Evolutionary conservation across 2,113 vertebrate genomes (phyloP), one percentile per base, ranked within the genome.

Genomic region (Corythornis madagascariensis): DNA sequence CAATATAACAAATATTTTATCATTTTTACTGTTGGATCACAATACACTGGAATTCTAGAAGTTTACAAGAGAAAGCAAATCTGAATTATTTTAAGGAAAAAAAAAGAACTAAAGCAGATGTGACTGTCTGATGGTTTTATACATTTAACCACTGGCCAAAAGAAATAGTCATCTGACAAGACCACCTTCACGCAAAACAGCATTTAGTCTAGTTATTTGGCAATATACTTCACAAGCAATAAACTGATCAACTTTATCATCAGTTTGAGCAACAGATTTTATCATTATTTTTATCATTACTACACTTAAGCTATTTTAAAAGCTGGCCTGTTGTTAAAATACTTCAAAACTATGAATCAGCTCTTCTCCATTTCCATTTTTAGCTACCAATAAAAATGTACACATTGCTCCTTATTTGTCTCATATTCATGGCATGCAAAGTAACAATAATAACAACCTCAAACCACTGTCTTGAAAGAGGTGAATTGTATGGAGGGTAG

Each of bases 41-140:
- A 43, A 66, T 35, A 80, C 16, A 77, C 5, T 57, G 40, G 20
- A 78, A 83, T 84, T 93, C 52, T 13, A 82, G 47, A 93, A 31
- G 40, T 90, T 92, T 83, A 94, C 29, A 82, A 76, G 33, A 88
- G 5, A 77, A 83, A 76, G 52, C 88, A 92, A 88, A 75, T 57
- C 7, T 80, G 40, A 85, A 75, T 75, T 84, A 72, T 77, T 92
- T 94, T 93, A 75, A 91, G 59, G 60, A 66, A 83, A 95, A 86
- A 95, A 86, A 71, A 77, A 89, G 57, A 84, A 86, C 53, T 69
- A 73, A 90, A 90, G 75, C 60, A 94, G 86, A 90, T 89, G 86
- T 83, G 80, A 43, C 8, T 56, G 57, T 70, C 47, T 91, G 40
- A 86, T 83, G 17, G 35, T n/a, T 95, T 94, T 93, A 94, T 75